These are phyloP conservation scores for Melanerpes formicivorus DNA, from an alignment of 2,113 vertebrate genomes.

Conservation along the genomic window DNA sequence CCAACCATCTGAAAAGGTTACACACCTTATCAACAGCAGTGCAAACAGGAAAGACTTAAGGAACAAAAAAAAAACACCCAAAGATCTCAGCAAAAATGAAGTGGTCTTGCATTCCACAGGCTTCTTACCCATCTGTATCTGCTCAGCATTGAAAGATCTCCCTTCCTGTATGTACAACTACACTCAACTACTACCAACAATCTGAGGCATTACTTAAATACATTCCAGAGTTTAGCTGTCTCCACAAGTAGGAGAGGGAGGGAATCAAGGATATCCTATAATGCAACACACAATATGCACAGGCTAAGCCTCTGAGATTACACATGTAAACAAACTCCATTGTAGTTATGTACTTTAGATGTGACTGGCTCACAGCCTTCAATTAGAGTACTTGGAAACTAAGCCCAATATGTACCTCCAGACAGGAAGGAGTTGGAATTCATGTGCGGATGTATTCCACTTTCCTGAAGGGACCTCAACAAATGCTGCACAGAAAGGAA, in stretches of 20 bases:
- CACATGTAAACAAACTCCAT: constrained; percentile 25
- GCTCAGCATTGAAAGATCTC: neutral
- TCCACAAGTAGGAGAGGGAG: neutral
- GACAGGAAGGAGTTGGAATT: constrained; percentile 32
- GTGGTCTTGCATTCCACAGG: neutral
- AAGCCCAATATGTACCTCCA: constrained; percentile 22
- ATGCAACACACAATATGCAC: neutral
- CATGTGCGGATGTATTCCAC: neutral
- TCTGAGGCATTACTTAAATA: neutral
- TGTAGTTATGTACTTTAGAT: constrained; percentile 36
- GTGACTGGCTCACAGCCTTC: constrained; percentile 24
- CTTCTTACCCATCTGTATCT: neutral
- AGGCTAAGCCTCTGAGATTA: constrained; percentile 35
- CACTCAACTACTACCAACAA: neutral
- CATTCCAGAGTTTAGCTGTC: neutral
- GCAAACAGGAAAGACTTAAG: neutral
- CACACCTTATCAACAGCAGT: constrained; percentile 11
- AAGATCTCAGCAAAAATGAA: neutral
- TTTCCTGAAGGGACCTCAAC: constrained; percentile 36
- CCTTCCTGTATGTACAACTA: neutral
- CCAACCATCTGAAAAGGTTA: neutral
- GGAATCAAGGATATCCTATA: constrained; percentile 39
- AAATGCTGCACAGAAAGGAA: constrained; percentile 21
- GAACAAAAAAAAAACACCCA: neutral
- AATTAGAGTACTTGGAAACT: constrained; percentile 10